A percentile compares a stretch with the other conserved stretches of the same genome.
These are phyloP conservation scores for Drosophila limbata DNA, from an alignment of 2,888 invertebrate species.

Conservation along the genomic window DNA sequence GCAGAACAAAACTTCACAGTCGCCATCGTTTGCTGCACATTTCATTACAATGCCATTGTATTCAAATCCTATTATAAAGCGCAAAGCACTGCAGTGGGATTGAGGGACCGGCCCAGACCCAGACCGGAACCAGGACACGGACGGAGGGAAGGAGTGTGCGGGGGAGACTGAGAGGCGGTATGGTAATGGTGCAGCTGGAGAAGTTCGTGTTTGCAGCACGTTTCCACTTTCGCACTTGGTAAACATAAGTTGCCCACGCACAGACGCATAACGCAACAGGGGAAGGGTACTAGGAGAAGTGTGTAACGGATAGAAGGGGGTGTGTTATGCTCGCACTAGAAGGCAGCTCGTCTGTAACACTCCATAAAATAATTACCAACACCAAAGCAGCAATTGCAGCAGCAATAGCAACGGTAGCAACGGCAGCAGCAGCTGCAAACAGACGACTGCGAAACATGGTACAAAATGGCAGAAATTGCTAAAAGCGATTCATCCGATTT, in stretches of 20 bases:
- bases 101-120: slow-evolving; percentile 6
- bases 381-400: slow-evolving; percentile 47
- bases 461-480: slow-evolving; percentile 27
- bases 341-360: slow-evolving; percentile 51
- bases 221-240: slow-evolving; percentile 81
- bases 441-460: slow-evolving; percentile 9
- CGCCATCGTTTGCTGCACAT: slow-evolving; percentile 80
- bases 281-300: neutral
- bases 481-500: slow-evolving; percentile 15
- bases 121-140: neutral
- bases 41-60: slow-evolving; percentile 79
- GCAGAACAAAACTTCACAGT: slow-evolving; percentile 70
- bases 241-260: slow-evolving; percentile 78
- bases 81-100: slow-evolving; percentile 63
- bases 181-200: slow-evolving; percentile 52
- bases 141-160: neutral
- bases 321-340: slow-evolving; percentile 14
- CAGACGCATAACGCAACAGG: slow-evolving; percentile 34
- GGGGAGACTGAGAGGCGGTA: neutral
- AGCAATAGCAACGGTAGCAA: slow-evolving; percentile 12
- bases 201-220: slow-evolving; percentile 79
- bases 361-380: slow-evolving; percentile 78
- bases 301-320: neutral
- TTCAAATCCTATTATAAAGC: slow-evolving; percentile 78
- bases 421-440: slow-evolving; percentile 1